Percentiles rank a stretch among this genome's conserved stretches.
Conservation (phyloP, 2,113 vertebrate genomes). For the Benitochromis conjunctus region DNA sequence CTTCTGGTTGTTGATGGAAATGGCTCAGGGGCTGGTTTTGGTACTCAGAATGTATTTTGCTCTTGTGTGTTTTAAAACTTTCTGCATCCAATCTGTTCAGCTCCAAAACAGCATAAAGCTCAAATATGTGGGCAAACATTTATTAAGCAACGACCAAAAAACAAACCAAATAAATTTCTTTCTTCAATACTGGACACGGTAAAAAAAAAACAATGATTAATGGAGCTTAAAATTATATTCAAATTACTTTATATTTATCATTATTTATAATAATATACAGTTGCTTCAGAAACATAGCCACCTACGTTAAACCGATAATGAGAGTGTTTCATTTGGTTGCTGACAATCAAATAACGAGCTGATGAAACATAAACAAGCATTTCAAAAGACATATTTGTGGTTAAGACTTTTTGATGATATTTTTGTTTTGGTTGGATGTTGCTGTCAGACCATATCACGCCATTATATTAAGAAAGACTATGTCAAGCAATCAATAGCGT, state of each 20-base stretch:
- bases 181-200: background rate
- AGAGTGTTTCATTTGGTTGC: background rate
- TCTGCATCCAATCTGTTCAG: background rate
- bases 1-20: background rate
- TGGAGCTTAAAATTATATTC: background rate
- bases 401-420: background rate
- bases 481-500: constrained; percentile 24
- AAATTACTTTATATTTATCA: background rate
- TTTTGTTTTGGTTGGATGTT: background rate
- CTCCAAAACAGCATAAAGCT: background rate
- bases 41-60: rapidly evolving
- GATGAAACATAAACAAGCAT: background rate
- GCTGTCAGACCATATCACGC: background rate
- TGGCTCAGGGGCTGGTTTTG: rapidly evolving
- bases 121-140: background rate
- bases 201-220: background rate
- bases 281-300: background rate
- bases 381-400: background rate
- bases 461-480: background rate
- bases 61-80: background rate
- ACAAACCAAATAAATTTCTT: background rate
- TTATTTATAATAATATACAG: background rate
- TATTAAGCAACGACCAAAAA: background rate
- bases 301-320: background rate
- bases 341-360: background rate